Percentiles rank a stretch among this genome's conserved stretches.
Conservation (phyloP, 64 coral and sea anemone species). For the Dendrophyllia cribrosa region DNA sequence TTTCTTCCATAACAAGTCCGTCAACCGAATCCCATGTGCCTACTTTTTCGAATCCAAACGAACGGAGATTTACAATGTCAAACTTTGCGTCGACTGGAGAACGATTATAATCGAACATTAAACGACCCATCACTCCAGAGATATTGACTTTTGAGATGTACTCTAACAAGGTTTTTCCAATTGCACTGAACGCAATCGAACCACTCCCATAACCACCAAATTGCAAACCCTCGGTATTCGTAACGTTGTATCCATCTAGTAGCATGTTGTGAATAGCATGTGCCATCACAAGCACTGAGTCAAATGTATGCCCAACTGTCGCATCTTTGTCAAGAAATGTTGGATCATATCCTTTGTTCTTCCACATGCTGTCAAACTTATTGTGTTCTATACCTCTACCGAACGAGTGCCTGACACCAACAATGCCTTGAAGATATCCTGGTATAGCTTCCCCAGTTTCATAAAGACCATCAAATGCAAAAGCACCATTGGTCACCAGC, state of each 20-base stretch:
- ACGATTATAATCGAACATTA: conserved; percentile 54
- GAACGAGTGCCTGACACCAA: conserved; percentile 81
- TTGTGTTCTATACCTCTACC: conserved; percentile 45
- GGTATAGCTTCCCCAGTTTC: conserved; percentile 36
- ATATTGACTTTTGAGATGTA: conserved; percentile 74
- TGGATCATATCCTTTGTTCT: conserved; percentile 30
- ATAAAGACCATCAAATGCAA: conserved; percentile 72
- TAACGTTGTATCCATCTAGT: conserved; percentile 49
- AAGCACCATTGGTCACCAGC: conserved; percentile 79
- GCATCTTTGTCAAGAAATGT: conserved; percentile 58
- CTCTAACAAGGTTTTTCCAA: conserved; percentile 50
- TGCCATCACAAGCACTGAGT: conserved; percentile 71
- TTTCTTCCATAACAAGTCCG: conserved; percentile 63
- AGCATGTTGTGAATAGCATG: conserved; percentile 74
- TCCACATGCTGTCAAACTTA: conserved; percentile 68
- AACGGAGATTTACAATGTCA: conserved; percentile 86
- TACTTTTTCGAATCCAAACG: conserved; percentile 79
- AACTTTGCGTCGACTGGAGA: conserved; percentile 63
- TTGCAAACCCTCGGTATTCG: conserved; percentile 6
- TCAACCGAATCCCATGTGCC: conserved; percentile 55
- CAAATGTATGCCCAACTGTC: conserved; percentile 76
- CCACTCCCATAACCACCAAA: conserved; percentile 52
- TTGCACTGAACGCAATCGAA: conserved; percentile 13
- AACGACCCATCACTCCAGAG: conserved; percentile 77
- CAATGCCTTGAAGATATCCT: conserved; percentile 68